Base-by-base conservation (phyloP, 2,113 vertebrate genomes). In the Ranitomeya imitator region DNA sequence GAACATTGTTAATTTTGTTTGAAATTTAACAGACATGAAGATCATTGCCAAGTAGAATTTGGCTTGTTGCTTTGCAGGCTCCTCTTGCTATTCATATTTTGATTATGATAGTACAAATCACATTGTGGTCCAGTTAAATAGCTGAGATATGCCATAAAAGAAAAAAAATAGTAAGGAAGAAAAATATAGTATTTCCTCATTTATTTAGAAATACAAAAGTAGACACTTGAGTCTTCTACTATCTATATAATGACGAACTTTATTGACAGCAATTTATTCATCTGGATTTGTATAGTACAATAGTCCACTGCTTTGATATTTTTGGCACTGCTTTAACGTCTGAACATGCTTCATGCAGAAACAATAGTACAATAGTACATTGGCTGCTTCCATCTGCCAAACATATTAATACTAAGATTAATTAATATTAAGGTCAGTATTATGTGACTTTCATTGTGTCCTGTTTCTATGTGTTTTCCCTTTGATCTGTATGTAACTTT, bases 1-100 rank as follows among this genome's bases (percentile, higher is more conserved):
- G 85, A 76, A 74, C 71, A 85, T 61, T 86, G 85, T 76, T 86
- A 77, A 86, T 76, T 77, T 77, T 77, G 71, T 86, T 86, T 63
- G 73, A 76, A 86, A 76, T 86, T 52, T 78, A 52, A 77, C 85
- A 86, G 85, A 77, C 73, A 60, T 63, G n/a, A 60, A 18, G 26
- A n/a, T 76, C 84, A 76, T 85, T 85, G 84, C 84, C 84, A 85
- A 85, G 31, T 31, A 85, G 45, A 76, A 61, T 76, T 76, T 77
- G 73, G 73, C 85, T 86, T 65, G n/a, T 84, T 60, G 19, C 60
- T 77, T 61, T 86, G 73, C 71, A 86, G 73, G 23, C 85, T 77
- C 59, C 73, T 77, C 73, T 86, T 77, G 57, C 85, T 86, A 78
- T 86, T 78, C 73, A 86, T 63, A 77, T 77, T 84, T 71, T 84